Conservation (phyloP, 2,113 vertebrate species). For the Oenanthe oenanthe region DNA sequence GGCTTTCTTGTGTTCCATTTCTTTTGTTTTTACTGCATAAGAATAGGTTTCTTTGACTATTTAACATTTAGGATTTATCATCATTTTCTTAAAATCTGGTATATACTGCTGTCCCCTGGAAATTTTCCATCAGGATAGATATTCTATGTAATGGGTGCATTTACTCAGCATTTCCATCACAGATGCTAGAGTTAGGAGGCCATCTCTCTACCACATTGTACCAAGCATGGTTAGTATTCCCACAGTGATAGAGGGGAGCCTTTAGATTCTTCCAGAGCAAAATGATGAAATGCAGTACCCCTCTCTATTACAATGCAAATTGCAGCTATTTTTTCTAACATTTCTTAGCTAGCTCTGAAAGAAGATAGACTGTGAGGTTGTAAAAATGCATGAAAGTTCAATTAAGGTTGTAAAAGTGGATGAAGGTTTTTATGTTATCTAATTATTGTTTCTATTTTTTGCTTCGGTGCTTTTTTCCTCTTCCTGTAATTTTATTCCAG, state of each 20-base stretch:
- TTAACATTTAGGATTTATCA: neutral
- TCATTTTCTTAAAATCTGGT: neutral
- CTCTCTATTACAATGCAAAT: neutral
- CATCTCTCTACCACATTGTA: neutral
- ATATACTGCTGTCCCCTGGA: neutral
- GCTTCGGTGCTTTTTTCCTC: neutral
- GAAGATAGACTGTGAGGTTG: neutral
- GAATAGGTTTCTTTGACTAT: neutral
- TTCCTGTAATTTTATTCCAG: neutral
- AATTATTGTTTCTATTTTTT: constrained; percentile 3
- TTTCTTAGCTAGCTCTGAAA: neutral
- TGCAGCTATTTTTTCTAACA: neutral
- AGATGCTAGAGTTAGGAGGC: neutral
- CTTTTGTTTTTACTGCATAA: neutral
- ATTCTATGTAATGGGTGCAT: neutral
- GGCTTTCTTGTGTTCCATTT: neutral
- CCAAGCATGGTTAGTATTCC: neutral
- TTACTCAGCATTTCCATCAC: neutral
- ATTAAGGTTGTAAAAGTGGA: neutral
- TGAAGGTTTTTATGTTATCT: neutral
- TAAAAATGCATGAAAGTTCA: neutral
- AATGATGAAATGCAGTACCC: neutral
- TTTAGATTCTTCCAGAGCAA: neutral
- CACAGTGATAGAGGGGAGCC: neutral
- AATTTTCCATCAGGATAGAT: neutral